Evolutionary conservation across 35 echinoderm and acorn worm species (phyloP), one percentile per base, ranked within the genome.

Genomic region (Hemicentrotus pulcherrimus): DNA sequence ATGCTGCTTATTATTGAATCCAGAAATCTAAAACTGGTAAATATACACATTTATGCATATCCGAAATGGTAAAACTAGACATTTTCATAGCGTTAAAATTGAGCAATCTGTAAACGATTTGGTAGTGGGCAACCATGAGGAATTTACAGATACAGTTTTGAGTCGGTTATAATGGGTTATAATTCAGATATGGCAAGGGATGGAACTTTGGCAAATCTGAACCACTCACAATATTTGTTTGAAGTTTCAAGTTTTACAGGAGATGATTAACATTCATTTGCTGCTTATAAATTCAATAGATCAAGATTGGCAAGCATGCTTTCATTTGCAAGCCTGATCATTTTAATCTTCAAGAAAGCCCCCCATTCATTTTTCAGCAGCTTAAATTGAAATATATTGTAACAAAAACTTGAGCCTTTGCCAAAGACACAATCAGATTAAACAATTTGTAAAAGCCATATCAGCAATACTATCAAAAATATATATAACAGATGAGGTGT

Each of bases 401-500:
- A 90, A 90, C 19, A 32, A 90, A 90, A 9, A 33, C 70, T 19
- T 1, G 0, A 90, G 88, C 88, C 88, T 5, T 90, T 90, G 88
- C 88, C 88, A 90, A 90, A 90, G 88, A 90, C 32, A 90, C 9
- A 88, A 35, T 11, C 10, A 30, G 32, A 45, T 15, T n/a, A 90
- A 45, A 90, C 12, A 90, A 32, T 45, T 45, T 90, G 88, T 31
- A 90, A 28, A 90, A 45, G 24, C 65, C 28, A 28, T 28, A 90
- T 90, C 88, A 90, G 88, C 88, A 90, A 90, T 90, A 90, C 46
- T 35, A 90, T 9, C 24, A 22, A 86, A 9, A 86, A 19, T 86
- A 33, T 86, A 22, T 31, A 86, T 31, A 41, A 10, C 24, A 90
- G 5, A 28, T 28, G 65, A 78, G 19, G 65, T 78, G 24, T 78